Conservation (phyloP, 2,113 vertebrate genomes). For the Rhombomys opimus region DNA sequence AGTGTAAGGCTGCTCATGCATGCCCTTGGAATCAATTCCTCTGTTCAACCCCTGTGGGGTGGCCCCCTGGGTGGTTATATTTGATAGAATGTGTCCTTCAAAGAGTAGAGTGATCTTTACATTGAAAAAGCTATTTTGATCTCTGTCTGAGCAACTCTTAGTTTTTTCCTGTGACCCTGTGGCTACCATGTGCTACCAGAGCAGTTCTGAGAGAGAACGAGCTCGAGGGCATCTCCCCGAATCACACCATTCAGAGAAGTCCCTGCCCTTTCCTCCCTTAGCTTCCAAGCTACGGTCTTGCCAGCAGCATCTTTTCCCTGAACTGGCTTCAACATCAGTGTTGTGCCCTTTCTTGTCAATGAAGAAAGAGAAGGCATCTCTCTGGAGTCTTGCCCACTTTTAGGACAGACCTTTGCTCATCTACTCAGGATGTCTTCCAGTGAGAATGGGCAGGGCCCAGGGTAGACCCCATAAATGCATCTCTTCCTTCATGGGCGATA, state of each 20-base stretch:
- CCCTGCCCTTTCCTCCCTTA: neutral
- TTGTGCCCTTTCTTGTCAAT: neutral
- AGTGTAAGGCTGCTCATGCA: constrained; percentile 49
- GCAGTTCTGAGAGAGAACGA: neutral
- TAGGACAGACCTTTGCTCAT: neutral
- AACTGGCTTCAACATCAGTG: neutral
- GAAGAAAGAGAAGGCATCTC: neutral
- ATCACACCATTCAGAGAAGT: neutral
- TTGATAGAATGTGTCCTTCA: neutral
- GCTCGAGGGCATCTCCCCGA: neutral
- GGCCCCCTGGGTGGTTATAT: neutral
- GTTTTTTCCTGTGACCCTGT: neutral
- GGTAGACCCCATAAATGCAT: neutral
- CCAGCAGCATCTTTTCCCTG: neutral
- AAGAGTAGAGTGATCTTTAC: constrained; percentile 11
- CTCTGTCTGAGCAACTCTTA: constrained; percentile 9
- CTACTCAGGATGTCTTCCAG: neutral
- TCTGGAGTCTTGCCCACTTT: neutral
- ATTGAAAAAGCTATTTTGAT: constrained; percentile 12
- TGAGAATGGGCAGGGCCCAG: neutral
- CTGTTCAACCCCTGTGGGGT: constrained; percentile 4
- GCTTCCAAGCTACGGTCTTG: neutral
- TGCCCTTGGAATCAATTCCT: constrained; percentile 66
- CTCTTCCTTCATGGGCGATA: neutral
- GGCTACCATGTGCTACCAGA: neutral